Conservation (phyloP, 2,888 invertebrate species). For the Aporophyla nigra region DNA sequence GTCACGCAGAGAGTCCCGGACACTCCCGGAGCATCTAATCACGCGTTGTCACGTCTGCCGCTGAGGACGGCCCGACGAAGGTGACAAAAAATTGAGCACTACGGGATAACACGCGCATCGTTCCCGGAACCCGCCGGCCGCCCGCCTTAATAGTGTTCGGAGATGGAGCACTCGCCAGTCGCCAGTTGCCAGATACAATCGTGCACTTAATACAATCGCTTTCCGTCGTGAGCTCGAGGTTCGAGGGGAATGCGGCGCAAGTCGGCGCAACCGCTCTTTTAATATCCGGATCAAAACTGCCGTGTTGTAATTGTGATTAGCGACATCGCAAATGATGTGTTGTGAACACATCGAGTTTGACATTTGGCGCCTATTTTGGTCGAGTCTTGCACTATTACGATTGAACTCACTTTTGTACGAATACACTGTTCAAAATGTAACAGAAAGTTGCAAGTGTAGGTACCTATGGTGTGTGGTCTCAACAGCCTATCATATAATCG, state of each 20-base stretch:
- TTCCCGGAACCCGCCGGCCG: conserved; percentile 46
- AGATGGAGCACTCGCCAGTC: conserved; percentile 35
- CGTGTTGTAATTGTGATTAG: conserved; percentile 16
- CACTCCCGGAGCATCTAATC: conserved; percentile 12
- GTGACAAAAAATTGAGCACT: conserved; percentile 22
- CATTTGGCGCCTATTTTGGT: not conserved
- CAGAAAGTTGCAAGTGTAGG: not conserved
- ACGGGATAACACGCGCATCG: conserved; percentile 44
- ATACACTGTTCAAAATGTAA: not conserved
- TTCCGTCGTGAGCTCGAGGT: conserved; percentile 10
- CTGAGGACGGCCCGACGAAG: not conserved
- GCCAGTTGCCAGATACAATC: conserved; percentile 7
- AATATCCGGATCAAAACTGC: conserved; percentile 37
- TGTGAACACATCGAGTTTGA: conserved; percentile 2
- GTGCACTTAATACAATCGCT: conserved; percentile 14
- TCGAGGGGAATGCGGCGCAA: conserved; percentile 14
- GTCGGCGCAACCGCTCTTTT: conserved; percentile 8
- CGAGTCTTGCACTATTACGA: not conserved
- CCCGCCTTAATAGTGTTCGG: conserved; percentile 40
- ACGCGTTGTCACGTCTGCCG: conserved; percentile 13
- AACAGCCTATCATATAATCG: not conserved
- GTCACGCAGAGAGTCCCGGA: not conserved
- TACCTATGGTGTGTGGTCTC: not conserved
- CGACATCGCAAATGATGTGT: conserved; percentile 18
- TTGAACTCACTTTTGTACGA: not conserved